A percentile compares a stretch with the other conserved stretches of the same genome.
Conservation (phyloP, 2,888 invertebrate species). For the Yponomeuta sedellus region DNA sequence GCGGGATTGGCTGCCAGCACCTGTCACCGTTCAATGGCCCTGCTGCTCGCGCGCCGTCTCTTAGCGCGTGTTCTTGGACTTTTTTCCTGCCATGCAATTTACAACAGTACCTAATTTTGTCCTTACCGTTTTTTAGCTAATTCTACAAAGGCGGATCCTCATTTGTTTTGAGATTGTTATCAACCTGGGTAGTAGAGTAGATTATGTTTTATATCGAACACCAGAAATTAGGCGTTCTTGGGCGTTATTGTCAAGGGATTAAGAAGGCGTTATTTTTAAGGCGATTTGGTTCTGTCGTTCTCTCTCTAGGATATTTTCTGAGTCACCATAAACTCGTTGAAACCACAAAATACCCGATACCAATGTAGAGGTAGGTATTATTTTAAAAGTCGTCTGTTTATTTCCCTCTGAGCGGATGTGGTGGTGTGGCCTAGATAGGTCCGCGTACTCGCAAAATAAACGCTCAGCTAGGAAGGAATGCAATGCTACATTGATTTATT, state of each 20-base stretch:
- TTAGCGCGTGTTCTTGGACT: constrained; percentile 49
- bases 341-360: background rate
- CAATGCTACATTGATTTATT: background rate
- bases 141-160: background rate
- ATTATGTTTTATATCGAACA: too few species aligned
- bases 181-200: background rate
- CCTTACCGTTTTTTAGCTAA: constrained; percentile 12
- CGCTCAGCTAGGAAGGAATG: background rate
- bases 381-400: background rate
- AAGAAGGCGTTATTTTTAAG: too few species aligned
- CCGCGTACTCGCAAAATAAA: background rate
- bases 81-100: constrained; percentile 29
- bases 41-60: constrained; percentile 32
- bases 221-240: too few species aligned
- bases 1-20: constrained; percentile 54
- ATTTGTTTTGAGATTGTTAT: background rate
- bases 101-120: constrained; percentile 14
- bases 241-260: too few species aligned
- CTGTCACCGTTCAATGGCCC: constrained; percentile 67
- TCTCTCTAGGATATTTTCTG: background rate
- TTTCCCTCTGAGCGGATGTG: background rate
- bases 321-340: background rate
- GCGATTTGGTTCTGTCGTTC: too few species aligned
- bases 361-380: background rate
- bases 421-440: background rate